Percentiles rank a stretch among this genome's conserved stretches.
Conservation (phyloP, 23 tunicate species). For the Trididemnum clinides region DNA sequence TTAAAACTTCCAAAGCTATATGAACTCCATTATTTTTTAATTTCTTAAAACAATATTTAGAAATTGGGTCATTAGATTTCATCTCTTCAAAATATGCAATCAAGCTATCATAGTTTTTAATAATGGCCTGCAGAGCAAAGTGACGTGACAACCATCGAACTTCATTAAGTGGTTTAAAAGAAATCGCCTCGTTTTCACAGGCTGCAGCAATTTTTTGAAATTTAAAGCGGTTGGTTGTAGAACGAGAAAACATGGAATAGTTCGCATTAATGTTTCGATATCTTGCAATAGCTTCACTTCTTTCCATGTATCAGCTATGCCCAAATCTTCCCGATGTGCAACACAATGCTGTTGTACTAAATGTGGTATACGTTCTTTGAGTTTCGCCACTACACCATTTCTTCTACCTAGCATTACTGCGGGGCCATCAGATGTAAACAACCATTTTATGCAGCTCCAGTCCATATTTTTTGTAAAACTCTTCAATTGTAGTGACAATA, state of each 20-base stretch:
- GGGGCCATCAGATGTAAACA: no score
- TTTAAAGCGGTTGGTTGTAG: conserved; percentile 10
- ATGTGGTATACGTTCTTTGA: no score
- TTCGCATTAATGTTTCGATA: conserved; percentile 17
- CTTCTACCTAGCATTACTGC: no score
- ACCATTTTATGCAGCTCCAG: no score
- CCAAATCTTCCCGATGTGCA: no score
- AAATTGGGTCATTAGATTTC: conserved; percentile 15
- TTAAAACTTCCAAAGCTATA: conserved; percentile 15
- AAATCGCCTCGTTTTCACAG: conserved; percentile 1
- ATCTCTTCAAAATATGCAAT: conserved; percentile 19
- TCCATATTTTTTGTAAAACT: no score
- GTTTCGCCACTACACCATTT: no score
- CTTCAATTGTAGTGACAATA: no score
- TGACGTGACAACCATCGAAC: conserved; percentile 19
- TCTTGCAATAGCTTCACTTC: conserved; percentile 17
- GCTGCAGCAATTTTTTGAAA: conserved; percentile 4
- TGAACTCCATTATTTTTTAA: conserved; percentile 18
- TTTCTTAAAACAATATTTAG: conserved; percentile 13
- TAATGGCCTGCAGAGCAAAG: conserved; percentile 20
- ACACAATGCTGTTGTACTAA: no score
- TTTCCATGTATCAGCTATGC: no score
- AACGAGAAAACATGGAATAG: conserved; percentile 12
- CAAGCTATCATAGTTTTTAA: conserved; percentile 19
- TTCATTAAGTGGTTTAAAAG: conserved; percentile 15